A percentile compares a stretch with the other conserved stretches of the same genome.
Conservation (phyloP, 92 coral and sea anemone genomes). For the Epizoanthus rinbou region DNA sequence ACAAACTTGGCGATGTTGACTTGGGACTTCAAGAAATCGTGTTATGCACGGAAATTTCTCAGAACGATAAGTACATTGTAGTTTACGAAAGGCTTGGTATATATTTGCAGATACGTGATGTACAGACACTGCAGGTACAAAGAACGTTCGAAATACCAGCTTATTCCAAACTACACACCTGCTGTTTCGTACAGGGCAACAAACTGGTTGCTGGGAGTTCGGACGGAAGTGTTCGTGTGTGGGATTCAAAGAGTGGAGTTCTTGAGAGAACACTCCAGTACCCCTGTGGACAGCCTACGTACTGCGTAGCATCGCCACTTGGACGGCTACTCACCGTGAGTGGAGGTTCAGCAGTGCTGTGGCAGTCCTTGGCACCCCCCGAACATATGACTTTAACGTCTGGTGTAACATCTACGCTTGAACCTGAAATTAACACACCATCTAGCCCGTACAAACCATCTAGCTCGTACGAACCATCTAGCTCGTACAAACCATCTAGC, state of each 20-base stretch:
- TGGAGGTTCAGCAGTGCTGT: background rate
- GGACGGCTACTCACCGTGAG: background rate
- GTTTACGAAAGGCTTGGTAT: background rate
- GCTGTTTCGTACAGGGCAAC: background rate
- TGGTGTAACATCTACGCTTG: background rate
- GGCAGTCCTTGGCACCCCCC: background rate
- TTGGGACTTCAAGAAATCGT: background rate
- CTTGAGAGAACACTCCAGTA: background rate
- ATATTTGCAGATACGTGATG: too few species aligned
- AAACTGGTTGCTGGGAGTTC: background rate
- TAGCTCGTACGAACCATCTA: background rate
- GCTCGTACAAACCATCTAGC: background rate
- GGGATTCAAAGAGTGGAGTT: background rate
- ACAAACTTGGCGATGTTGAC: background rate
- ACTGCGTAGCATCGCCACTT: background rate
- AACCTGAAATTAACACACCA: too few species aligned
- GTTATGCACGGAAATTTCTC: background rate
- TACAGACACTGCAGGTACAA: too few species aligned
- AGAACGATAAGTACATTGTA: background rate
- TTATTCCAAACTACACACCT: background rate
- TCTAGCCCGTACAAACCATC: too few species aligned
- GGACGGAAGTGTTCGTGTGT: constrained; percentile 12
- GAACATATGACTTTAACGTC: background rate
- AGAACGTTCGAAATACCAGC: too few species aligned
- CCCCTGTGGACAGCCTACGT: background rate